phyloP scores from a whole-genome alignment of 2,113 vertebrate species.

The Trematomus loennbergii region DNA sequence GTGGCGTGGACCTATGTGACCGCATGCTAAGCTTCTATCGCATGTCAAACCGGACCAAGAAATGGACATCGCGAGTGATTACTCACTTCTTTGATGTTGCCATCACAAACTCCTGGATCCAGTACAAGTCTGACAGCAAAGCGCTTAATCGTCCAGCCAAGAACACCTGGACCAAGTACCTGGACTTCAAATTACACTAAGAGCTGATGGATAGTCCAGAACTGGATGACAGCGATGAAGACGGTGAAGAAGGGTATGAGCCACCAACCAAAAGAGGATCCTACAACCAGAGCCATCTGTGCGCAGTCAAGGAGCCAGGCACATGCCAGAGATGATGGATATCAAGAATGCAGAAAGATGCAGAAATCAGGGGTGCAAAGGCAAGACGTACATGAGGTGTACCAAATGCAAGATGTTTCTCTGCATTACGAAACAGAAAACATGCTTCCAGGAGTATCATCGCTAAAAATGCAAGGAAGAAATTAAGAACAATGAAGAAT shows the following conservation, averaged over 20 bases:
- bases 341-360: neutral
- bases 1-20: neutral
- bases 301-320: no score
- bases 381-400: no score
- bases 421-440: no score
- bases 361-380: conserved; percentile 19
- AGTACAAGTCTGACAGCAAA: conserved; percentile 25
- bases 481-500: no score
- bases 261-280: conserved; percentile 20
- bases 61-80: neutral
- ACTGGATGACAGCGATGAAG: neutral
- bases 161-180: conserved; percentile 23
- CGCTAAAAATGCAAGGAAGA: no score
- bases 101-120: conserved; percentile 33
- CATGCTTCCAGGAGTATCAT: no score
- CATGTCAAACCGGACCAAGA: conserved; percentile 25
- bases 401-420: no score
- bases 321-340: no score
- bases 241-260: conserved; percentile 49
- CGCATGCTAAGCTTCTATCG: conserved; percentile 30
- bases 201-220: conserved; percentile 42
- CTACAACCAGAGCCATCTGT: no score
- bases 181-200: conserved; percentile 44
- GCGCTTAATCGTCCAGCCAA: neutral
- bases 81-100: conserved; percentile 20